Conservation (phyloP, 2,113 vertebrate genomes). For the Turnix velox region DNA sequence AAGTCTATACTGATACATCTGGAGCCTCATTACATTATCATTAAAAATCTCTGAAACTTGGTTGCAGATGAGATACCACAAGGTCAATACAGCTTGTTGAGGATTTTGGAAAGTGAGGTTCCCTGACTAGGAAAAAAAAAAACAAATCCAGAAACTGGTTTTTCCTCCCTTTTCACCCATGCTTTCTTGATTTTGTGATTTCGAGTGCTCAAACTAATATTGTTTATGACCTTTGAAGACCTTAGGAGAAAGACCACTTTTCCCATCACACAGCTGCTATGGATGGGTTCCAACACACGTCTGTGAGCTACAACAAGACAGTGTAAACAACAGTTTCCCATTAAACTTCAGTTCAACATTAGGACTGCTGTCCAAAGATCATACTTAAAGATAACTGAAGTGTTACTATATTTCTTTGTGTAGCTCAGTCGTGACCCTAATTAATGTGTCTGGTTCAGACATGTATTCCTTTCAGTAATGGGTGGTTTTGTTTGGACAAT, state of each 20-base stretch:
- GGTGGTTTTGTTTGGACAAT: constrained; percentile 83
- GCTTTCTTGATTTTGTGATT: constrained; percentile 5
- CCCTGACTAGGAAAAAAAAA: too few species aligned
- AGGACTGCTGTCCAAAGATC: constrained; percentile 75
- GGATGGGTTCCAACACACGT: constrained; percentile 38
- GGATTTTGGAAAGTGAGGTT: background rate
- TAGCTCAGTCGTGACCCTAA: constrained; percentile 80
- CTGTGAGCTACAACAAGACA: constrained; percentile 44
- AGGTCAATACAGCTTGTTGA: background rate
- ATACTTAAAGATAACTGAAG: constrained; percentile 77
- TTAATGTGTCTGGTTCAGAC: constrained; percentile 78
- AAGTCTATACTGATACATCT: background rate
- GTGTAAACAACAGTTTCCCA: constrained; percentile 76
- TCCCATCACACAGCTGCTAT: background rate
- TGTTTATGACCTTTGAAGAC: constrained; percentile 18
- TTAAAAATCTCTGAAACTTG: background rate
- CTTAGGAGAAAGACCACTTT: background rate
- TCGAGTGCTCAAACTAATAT: constrained; percentile 11
- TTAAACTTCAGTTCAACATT: constrained; percentile 76
- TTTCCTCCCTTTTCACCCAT: background rate
- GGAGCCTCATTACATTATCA: background rate
- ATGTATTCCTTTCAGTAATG: constrained; percentile 79
- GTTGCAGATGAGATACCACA: background rate
- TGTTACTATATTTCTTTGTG: constrained; percentile 77
- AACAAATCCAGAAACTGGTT: background rate